Conservation (phyloP, 2,888 invertebrate genomes). For the Brachyptera putata region DNA sequence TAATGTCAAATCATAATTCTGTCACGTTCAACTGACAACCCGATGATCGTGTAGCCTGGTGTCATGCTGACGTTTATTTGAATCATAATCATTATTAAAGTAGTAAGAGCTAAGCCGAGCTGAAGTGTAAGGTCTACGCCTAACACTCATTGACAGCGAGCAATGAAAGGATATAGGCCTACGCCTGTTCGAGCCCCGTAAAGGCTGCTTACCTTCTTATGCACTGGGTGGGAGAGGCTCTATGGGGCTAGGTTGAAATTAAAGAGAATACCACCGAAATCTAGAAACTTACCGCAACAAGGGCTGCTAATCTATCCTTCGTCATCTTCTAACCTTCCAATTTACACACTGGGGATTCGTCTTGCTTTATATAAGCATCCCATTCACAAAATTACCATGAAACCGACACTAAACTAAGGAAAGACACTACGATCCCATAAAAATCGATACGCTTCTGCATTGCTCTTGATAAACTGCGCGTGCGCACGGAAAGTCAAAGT, state of each 20-base stretch:
- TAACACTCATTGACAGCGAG: too few relatives aligned
- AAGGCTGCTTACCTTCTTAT: too few relatives aligned
- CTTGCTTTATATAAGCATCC: constrained; percentile 67
- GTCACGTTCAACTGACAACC: too few relatives aligned
- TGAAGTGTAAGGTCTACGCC: too few relatives aligned
- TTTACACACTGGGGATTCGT: constrained; percentile 64
- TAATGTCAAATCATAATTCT: too few relatives aligned
- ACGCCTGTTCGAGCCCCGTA: too few relatives aligned
- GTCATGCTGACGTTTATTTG: too few relatives aligned
- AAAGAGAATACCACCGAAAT: not conserved
- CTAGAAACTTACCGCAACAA: constrained; percentile 75
- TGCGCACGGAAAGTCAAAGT: constrained; percentile 33
- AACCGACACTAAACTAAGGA: constrained; percentile 66
- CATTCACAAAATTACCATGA: constrained; percentile 73
- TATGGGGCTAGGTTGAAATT: constrained; percentile 8
- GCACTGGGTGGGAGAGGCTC: constrained; percentile 22
- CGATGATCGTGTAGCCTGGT: too few relatives aligned
- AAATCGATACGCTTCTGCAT: constrained; percentile 78
- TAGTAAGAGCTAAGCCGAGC: too few relatives aligned
- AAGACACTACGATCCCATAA: constrained; percentile 65
- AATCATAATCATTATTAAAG: too few relatives aligned
- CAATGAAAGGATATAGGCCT: too few relatives aligned
- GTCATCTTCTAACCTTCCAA: constrained; percentile 69
- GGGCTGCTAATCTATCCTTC: constrained; percentile 95
- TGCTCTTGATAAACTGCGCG: constrained; percentile 47